phyloP scores from a whole-genome alignment of 2,113 vertebrate species.

The Phylloscopus whistleri region DNA sequence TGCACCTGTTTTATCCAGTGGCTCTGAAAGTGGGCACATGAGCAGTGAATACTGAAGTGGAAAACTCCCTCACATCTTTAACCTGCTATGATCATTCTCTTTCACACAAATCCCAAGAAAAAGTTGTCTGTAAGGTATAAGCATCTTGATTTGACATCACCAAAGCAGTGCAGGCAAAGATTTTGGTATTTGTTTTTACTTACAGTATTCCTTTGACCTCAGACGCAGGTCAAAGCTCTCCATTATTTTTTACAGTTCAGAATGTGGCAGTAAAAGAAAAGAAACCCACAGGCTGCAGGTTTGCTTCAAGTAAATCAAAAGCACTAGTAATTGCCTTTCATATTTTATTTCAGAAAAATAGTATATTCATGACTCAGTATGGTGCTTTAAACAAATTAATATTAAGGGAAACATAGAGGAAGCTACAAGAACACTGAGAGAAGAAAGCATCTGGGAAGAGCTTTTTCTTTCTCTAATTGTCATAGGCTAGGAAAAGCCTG shows the following conservation, averaged over 20 bases:
- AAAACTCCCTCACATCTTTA: not conserved
- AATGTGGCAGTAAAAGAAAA: not conserved
- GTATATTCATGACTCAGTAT: not conserved
- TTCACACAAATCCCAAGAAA: not conserved
- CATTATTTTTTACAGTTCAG: not conserved
- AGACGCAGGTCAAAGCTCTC: slow-evolving; percentile 5
- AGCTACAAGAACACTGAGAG: not conserved
- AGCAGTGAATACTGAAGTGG: not conserved
- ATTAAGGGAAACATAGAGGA: not conserved
- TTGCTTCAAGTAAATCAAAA: slow-evolving; percentile 32
- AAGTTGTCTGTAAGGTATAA: not conserved
- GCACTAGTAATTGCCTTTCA: not conserved
- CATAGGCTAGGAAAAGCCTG: too few relatives aligned
- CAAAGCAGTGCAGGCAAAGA: not conserved
- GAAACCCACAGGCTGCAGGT: not conserved
- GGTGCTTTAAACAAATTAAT: slow-evolving; percentile 26
- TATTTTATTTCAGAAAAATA: slow-evolving; percentile 19
- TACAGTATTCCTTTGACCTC: not conserved
- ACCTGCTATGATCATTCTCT: not conserved
- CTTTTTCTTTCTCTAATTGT: slow-evolving; percentile 26
- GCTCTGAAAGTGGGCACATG: not conserved
- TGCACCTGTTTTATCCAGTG: not conserved
- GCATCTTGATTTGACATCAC: not conserved
- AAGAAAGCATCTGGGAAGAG: not conserved
- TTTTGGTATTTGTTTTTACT: not conserved